Evolutionary conservation across 2,797 vertebrate species (phyloP).

Genomic region (Sebastiscus tertius): DNA sequence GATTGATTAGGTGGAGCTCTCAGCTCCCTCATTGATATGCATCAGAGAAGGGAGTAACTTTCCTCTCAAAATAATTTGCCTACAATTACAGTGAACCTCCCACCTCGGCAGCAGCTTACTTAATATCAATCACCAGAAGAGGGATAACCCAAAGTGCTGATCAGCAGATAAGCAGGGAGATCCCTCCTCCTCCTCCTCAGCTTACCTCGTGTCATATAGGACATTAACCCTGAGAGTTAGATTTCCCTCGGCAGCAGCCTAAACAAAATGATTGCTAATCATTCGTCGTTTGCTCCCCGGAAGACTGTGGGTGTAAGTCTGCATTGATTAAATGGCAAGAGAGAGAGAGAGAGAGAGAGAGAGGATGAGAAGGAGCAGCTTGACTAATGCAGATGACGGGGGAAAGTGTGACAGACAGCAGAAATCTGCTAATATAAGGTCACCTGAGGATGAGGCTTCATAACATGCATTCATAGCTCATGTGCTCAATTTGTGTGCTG

Average conservation of each 20-base stretch:
- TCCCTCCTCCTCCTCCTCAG: slow-evolving; percentile 52
- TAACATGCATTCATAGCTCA: background rate
- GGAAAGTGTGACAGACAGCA: slow-evolving; percentile 27
- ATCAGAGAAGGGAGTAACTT: slow-evolving; percentile 33
- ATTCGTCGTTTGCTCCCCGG: slow-evolving; percentile 53
- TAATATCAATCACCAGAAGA: slow-evolving; percentile 54
- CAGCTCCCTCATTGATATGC: slow-evolving; percentile 40
- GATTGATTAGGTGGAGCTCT: slow-evolving; percentile 46
- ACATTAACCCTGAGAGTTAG: slow-evolving; percentile 69
- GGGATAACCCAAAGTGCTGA: slow-evolving; percentile 60
- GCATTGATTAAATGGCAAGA: slow-evolving; percentile 67
- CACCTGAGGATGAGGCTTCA: slow-evolving; percentile 20
- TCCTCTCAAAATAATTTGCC: slow-evolving; percentile 54
- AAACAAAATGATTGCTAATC: slow-evolving; percentile 74
- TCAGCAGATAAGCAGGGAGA: slow-evolving; percentile 56
- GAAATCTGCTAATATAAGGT: slow-evolving; percentile 22
- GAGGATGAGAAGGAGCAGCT: slow-evolving; percentile 26
- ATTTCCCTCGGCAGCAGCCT: slow-evolving; percentile 61
- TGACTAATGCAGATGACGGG: slow-evolving; percentile 31
- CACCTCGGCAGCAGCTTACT: slow-evolving; percentile 41
- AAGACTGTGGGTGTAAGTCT: slow-evolving; percentile 52
- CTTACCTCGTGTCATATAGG: slow-evolving; percentile 50
- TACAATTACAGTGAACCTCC: slow-evolving; percentile 51
- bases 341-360: background rate
- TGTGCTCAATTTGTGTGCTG: background rate